phyloP scores from a whole-genome alignment of 2,113 vertebrate genomes.

The Mus spicilegus region DNA sequence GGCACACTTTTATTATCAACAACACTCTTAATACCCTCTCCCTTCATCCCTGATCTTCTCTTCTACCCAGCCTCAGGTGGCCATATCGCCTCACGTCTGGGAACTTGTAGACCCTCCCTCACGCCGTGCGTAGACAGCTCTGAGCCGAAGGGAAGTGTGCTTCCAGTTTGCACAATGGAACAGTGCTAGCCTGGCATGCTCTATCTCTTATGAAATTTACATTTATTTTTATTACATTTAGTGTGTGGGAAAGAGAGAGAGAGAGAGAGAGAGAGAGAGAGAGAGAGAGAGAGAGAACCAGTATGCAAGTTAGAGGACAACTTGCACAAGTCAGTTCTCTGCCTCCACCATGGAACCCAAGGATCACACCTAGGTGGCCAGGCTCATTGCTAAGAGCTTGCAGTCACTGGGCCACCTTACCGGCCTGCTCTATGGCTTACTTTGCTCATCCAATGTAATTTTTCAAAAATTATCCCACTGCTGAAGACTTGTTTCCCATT shows the following conservation, averaged over 20 bases:
- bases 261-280: too few species aligned
- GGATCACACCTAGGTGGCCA: neutral
- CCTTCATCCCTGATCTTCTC: neutral
- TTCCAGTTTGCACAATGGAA: neutral
- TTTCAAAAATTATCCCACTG: neutral
- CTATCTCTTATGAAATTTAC: neutral
- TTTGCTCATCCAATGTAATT: neutral
- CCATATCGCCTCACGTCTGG: neutral
- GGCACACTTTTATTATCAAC: neutral
- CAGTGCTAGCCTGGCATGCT: neutral
- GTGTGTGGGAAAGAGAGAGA: too few species aligned
- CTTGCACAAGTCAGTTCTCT: neutral
- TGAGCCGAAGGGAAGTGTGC: neutral
- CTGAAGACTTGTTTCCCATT: neutral
- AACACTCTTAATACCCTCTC: neutral
- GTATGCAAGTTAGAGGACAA: neutral
- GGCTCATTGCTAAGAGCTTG: neutral
- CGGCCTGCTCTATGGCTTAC: neutral
- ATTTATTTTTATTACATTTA: neutral
- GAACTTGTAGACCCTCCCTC: too few species aligned
- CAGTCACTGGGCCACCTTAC: neutral
- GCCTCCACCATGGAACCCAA: neutral
- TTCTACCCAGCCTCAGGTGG: neutral
- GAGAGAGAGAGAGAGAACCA: neutral
- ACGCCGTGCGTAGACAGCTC: rapidly evolving